Evolutionary conservation across 1,140 invertebrate species (phyloP).

Genomic region (Drosophila rufa): DNA sequence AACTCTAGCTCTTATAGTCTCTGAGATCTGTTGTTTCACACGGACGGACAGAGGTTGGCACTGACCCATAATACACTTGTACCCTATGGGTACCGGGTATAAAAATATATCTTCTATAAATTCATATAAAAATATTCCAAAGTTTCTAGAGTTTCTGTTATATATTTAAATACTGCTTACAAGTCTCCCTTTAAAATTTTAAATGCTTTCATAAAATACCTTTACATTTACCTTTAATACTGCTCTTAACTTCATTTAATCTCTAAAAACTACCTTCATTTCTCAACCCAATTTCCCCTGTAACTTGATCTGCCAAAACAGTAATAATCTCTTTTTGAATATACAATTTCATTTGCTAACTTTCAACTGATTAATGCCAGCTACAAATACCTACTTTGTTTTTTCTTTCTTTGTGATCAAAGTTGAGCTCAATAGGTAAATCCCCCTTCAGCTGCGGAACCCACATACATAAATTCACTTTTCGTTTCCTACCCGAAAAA

Average conservation of each 20-base stretch:
- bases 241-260: background rate
- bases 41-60: too few relatives aligned
- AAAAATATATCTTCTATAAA: too few relatives aligned
- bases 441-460: constrained; percentile 25
- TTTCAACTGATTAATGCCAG: constrained; percentile 57
- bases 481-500: constrained; percentile 42
- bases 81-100: too few relatives aligned
- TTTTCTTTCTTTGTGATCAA: constrained; percentile 4
- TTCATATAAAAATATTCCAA: too few relatives aligned
- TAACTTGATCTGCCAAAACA: constrained; percentile 20
- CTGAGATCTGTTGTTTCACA: too few relatives aligned
- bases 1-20: too few relatives aligned
- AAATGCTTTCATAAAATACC: background rate
- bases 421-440: constrained; percentile 28
- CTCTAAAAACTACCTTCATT: too few relatives aligned
- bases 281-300: background rate
- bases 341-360: constrained; percentile 41
- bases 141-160: too few relatives aligned
- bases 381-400: constrained; percentile 18
- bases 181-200: background rate
- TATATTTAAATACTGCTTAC: too few relatives aligned
- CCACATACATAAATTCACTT: constrained; percentile 39
- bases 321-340: constrained; percentile 10
- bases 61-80: too few relatives aligned
- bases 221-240: background rate